These are phyloP conservation scores for Drosophila oshimai DNA, from an alignment of 1,140 invertebrate genomes.

Conservation along the genomic window DNA sequence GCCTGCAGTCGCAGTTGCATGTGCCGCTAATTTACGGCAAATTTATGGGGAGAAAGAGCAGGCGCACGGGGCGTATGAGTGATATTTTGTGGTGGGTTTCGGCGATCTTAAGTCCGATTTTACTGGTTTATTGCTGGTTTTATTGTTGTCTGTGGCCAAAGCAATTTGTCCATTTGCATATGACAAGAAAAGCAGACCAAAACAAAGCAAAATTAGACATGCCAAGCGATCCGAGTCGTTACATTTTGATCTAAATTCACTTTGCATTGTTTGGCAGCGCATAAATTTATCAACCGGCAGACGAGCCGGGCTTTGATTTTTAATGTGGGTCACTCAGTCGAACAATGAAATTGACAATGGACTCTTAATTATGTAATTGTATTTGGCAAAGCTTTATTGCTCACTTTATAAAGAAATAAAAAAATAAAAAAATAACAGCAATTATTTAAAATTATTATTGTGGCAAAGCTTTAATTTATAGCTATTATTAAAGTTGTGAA, in stretches of 20 bases:
- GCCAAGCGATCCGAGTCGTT: slow-evolving; percentile 58
- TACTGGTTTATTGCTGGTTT: slow-evolving; percentile 27
- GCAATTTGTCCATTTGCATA: slow-evolving; percentile 72
- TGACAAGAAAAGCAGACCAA: slow-evolving; percentile 38
- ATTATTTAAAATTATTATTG: background rate
- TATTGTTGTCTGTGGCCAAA: slow-evolving; percentile 47
- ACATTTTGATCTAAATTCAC: slow-evolving; percentile 54
- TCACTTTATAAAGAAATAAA: too few relatives aligned
- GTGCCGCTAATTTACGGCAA: slow-evolving; percentile 82
- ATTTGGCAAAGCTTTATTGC: background rate
- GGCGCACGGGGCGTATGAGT: slow-evolving; percentile 63
- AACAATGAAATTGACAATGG: slow-evolving; percentile 1
- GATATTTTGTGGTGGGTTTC: slow-evolving; percentile 49
- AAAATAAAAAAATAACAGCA: background rate
- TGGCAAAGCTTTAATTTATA: too few relatives aligned
- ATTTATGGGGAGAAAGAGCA: slow-evolving; percentile 56
- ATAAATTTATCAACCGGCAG: slow-evolving; percentile 33
- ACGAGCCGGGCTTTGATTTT: slow-evolving; percentile 9
- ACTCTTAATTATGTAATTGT: slow-evolving; percentile 11
- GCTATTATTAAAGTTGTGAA: too few relatives aligned
- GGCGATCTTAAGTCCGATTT: slow-evolving; percentile 40
- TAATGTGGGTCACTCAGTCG: slow-evolving; percentile 23
- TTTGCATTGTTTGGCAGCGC: background rate
- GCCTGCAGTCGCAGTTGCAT: slow-evolving; percentile 58
- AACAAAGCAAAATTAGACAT: slow-evolving; percentile 38